Evolutionary conservation across 2,888 invertebrate species (phyloP).

Genomic region (Pomacea canaliculata): DNA sequence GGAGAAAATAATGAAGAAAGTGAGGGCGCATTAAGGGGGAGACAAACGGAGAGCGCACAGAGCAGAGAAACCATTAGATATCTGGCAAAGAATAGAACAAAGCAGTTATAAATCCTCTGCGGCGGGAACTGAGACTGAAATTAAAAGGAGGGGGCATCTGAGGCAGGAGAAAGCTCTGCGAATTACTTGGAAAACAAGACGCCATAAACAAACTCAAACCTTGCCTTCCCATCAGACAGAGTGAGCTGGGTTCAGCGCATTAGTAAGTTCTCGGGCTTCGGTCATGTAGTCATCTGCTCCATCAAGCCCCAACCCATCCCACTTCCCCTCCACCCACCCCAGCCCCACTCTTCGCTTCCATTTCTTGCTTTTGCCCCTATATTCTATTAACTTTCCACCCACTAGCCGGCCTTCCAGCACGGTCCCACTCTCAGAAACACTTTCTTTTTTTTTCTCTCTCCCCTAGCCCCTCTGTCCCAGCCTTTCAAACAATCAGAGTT

Average conservation of each 20-base stretch:
- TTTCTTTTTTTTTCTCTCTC: not conserved
- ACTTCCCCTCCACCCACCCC: not conserved
- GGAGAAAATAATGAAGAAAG: too few relatives aligned
- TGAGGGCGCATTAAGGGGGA: too few relatives aligned
- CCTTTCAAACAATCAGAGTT: too few relatives aligned
- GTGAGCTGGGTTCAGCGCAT: constrained; percentile 13
- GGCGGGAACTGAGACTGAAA: not conserved
- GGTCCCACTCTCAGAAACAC: not conserved
- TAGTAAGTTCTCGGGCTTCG: not conserved
- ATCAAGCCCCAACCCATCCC: not conserved
- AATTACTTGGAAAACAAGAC: constrained; percentile 26
- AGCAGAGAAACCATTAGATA: constrained; percentile 6
- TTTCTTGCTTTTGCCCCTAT: too few relatives aligned
- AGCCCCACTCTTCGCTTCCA: not conserved
- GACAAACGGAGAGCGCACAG: too few relatives aligned
- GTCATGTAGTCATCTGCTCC: constrained; percentile 3
- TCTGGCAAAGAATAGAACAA: constrained; percentile 11
- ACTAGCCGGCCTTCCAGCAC: too few relatives aligned
- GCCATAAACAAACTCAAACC: constrained; percentile 21
- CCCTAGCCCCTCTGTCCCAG: not conserved
- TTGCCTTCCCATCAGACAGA: constrained; percentile 6
- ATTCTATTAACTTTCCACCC: too few relatives aligned
- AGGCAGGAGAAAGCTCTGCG: not conserved
- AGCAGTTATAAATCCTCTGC: constrained; percentile 16
- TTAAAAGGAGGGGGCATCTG: not conserved